Base-by-base conservation (phyloP, 2,797 vertebrate species). In the Catharus ustulatus region DNA sequence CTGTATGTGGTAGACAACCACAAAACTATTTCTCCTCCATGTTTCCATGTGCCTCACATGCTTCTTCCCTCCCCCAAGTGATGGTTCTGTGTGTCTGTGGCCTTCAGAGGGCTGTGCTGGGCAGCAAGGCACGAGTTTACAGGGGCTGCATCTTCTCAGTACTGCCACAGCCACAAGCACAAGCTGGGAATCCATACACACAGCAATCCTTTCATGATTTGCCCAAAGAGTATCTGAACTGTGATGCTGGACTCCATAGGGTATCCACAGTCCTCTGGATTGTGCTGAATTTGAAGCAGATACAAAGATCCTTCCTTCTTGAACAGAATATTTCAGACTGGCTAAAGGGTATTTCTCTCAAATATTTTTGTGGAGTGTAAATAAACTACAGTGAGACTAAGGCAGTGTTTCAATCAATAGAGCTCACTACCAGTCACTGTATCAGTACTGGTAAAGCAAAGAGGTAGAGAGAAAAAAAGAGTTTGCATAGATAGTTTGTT, bases 101-200 rank as follows among this genome's bases (percentile, higher is more conserved):
- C 40, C 13, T 29, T 18, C 2, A 3, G 32, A n/a, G 67, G 27
- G 38, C 55, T 15, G 30, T 17, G 29, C 42, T 51, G 51, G 55
- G 49, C 71, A 72, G 54, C 40, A 13, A 22, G 42, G 36, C 54
- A 23, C 2, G 1, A 0, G 75, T 15, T 40, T 45, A 1, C 13
- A 15, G 52, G 2, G 30, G 14, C 67, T 51, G 13, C 18, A 15
- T 0, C 0, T 1, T 4, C 40, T 34, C 26, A 0, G 38, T 4
- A 9, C 32, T 2, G 2, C 12, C n/a, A 7, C 8, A 13, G 8
- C 34, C 74, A 16, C 36, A 23, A 1, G 5, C 6, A 8, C 1
- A 2, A 20, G 5, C 6, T 8, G 42, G 32, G 54, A 23, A 27
- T 20, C n/a, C 11, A 0, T 1, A 7, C 13, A 2, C 15, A 1